Conservation (phyloP, 2,797 vertebrate species). For the Danio kyathit region DNA sequence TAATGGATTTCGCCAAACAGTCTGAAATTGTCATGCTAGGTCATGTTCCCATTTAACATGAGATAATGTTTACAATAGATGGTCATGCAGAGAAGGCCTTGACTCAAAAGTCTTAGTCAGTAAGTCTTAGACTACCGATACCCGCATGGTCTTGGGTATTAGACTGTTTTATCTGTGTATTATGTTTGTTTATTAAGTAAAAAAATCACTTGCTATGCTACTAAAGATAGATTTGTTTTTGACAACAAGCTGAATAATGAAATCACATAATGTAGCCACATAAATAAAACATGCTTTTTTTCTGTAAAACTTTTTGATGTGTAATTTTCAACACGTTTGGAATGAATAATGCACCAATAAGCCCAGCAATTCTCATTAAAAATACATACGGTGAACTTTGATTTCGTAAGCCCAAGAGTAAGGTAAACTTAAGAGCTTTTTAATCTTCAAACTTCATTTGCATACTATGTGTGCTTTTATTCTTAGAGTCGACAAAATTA, state of each 20-base stretch:
- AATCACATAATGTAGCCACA: background rate
- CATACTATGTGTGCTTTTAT: constrained; percentile 28
- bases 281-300: background rate
- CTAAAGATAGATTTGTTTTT: background rate
- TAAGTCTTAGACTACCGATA: background rate
- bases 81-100: background rate
- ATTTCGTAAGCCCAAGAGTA: background rate
- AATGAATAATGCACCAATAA: background rate
- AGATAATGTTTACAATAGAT: background rate
- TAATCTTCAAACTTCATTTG: constrained; percentile 7
- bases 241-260: background rate
- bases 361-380: background rate
- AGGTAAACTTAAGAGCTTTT: background rate
- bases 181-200: background rate
- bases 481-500: constrained; percentile 42
- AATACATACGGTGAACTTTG: background rate
- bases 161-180: background rate
- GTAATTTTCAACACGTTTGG: background rate
- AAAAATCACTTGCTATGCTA: background rate
- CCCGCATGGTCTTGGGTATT: too few species aligned
- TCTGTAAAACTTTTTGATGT: background rate
- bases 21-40: background rate
- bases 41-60: constrained; percentile 4
- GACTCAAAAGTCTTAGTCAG: constrained; percentile 1
- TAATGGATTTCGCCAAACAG: constrained; percentile 12